A percentile compares a stretch with the other conserved stretches of the same genome.
Conservation (phyloP, 2,888 invertebrate genomes). For the Auanema freiburgensis region DNA sequence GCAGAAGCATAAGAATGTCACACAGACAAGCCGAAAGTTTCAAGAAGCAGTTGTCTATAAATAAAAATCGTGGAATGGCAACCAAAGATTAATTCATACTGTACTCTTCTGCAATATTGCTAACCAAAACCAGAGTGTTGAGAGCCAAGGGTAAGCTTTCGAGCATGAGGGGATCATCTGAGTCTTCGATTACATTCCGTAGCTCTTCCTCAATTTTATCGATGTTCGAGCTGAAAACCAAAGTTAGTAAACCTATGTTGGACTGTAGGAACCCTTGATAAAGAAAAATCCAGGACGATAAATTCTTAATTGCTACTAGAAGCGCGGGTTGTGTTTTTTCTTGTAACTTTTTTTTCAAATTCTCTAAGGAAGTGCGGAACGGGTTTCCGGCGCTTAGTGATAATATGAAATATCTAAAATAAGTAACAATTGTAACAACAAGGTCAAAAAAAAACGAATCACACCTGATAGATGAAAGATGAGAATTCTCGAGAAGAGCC, state of each 20-base stretch:
- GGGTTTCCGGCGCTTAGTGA: constrained; percentile 7
- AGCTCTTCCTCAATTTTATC: too few species aligned
- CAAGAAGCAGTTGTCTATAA: constrained; percentile 15
- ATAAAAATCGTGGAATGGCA: neutral
- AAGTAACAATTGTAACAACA: neutral
- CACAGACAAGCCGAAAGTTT: neutral
- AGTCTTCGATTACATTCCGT: too few species aligned
- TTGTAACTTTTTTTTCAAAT: neutral
- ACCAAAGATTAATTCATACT: neutral
- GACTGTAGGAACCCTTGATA: neutral
- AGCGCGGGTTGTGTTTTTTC: neutral
- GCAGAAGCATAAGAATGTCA: constrained; percentile 9
- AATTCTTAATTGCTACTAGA: neutral
- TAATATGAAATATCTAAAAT: constrained; percentile 13
- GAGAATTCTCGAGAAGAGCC: constrained; percentile 10
- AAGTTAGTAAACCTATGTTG: too few species aligned
- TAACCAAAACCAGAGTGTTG: constrained; percentile 8
- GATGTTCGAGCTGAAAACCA: too few species aligned
- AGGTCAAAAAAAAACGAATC: neutral
- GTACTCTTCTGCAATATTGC: neutral
- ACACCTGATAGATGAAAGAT: constrained; percentile 14
- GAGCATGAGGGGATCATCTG: too few species aligned
- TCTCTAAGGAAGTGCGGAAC: constrained; percentile 10
- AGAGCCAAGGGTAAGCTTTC: constrained; percentile 5
- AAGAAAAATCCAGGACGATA: neutral